Evolutionary conservation across 2,113 vertebrate genomes (phyloP), one percentile per base, ranked within the genome.

Genomic region (Sula dactylatra): DNA sequence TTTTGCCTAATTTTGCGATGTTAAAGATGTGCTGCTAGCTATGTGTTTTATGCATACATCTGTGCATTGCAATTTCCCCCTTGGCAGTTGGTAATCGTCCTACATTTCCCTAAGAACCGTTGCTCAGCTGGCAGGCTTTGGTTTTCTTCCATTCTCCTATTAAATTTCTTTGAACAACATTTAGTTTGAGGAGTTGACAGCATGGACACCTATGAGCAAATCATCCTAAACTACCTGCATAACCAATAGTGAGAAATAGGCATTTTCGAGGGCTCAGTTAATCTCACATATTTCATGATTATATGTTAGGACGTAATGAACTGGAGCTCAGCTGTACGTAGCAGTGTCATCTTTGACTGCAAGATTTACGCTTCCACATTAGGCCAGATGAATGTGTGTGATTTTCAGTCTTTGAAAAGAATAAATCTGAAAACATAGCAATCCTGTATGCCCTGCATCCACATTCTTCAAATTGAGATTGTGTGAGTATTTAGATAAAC

Each of bases 211-310:
- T 76, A 9, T 12, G 52, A 93, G n/a, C 85, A 97, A 91, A 95
- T 93, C 66, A 85, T 76, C 88, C 54, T 71, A 62, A 95, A 79
- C 47, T 67, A 73, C 56, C 82, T 90, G 52, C 78, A 76, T n/a
- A 69, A 72, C 70, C 62, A 29, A 13, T 2, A 65, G 70, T 15
- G 65, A 59, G 82, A 76, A 52, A 61, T 10, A 80, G 44, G 66
- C 74, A 65, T 72, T 92, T 94, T 49, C 0, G 16, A 82, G 40
- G 71, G 66, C 83, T 86, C 13, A 2, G 79, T 90, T 90, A 88
- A 82, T 52, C 78, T 90, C 52, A 67, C 47, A 40, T 88, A 81
- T 91, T 88, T 95, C 89, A 84, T 82, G 20, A 89, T 93, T 84
- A 55, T 62, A 29, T 14, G 55, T 74, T 93, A 78, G 80, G 80